These are phyloP conservation scores for Chaenogobius annularis DNA, from an alignment of 2,113 vertebrate genomes.

Conservation along the genomic window DNA sequence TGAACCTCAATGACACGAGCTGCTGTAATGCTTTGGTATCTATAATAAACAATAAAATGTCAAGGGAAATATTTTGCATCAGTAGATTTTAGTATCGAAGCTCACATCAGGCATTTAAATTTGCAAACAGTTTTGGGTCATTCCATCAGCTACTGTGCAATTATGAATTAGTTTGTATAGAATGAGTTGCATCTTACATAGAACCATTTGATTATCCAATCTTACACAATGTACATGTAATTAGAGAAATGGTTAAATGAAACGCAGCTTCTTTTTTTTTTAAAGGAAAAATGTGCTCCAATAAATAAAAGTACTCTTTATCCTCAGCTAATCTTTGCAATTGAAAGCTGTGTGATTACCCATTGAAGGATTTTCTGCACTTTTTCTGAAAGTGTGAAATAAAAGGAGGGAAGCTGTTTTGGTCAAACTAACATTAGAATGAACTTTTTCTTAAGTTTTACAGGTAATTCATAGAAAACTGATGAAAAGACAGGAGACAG, in stretches of 20 bases:
- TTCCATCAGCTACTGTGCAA: not conserved
- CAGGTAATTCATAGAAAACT: too few species aligned
- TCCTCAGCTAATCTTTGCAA: not conserved
- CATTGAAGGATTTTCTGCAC: not conserved
- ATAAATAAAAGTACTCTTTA: not conserved
- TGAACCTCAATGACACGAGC: not conserved
- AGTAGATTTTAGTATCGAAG: not conserved
- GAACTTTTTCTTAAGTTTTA: not conserved
- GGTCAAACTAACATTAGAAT: not conserved
- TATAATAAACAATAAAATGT: not conserved
- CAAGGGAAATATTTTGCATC: not conserved
- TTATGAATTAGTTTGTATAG: constrained; percentile 1
- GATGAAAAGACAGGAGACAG: too few species aligned
- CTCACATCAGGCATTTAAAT: not conserved
- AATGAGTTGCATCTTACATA: not conserved
- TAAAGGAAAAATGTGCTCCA: too few species aligned
- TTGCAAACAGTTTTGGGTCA: not conserved
- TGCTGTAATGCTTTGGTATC: not conserved
- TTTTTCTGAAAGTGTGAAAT: not conserved
- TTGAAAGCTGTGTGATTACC: constrained; percentile 2
- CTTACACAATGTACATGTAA: constrained; percentile 1
- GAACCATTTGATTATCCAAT: not conserved
- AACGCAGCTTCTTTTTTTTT: not conserved
- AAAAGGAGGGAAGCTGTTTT: not conserved
- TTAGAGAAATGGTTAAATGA: not conserved